Evolutionary conservation across 2,113 vertebrate genomes (phyloP).

Genomic region (Vulpes vulpes): DNA sequence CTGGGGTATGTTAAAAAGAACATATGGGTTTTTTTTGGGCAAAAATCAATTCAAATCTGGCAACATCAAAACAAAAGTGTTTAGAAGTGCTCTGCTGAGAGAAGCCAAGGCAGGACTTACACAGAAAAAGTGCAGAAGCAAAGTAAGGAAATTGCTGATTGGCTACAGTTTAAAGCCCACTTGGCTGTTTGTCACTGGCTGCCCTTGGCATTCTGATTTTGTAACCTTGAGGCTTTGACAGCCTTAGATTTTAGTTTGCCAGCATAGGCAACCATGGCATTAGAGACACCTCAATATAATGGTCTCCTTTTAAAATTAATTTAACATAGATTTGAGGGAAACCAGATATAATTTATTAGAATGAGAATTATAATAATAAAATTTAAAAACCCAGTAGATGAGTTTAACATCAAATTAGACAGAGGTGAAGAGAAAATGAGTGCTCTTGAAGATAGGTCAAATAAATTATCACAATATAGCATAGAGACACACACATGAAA

Average conservation of each 20-base stretch:
- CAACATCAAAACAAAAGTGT: neutral
- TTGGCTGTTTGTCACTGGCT: neutral
- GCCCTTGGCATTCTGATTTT: neutral
- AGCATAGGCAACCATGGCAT: neutral
- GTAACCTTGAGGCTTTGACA: neutral
- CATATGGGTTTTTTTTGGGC: neutral
- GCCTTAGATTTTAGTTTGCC: neutral
- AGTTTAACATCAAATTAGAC: constrained; percentile 18
- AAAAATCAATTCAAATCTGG: neutral
- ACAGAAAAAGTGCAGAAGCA: neutral
- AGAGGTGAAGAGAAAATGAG: neutral
- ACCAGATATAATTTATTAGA: constrained; percentile 19
- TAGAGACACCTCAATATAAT: neutral
- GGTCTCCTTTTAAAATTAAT: neutral
- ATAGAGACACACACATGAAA: neutral
- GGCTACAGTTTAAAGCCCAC: neutral
- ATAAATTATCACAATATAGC: neutral
- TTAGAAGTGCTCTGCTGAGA: neutral
- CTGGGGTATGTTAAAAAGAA: neutral
- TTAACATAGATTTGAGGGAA: constrained; percentile 44
- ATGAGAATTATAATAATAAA: constrained; percentile 48
- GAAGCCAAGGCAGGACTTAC: neutral
- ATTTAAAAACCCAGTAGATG: neutral
- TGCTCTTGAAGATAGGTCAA: neutral
- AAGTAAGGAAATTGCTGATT: neutral